Evolutionary conservation across 1,140 invertebrate species (phyloP).

Genomic region (Venturia canescens): DNA sequence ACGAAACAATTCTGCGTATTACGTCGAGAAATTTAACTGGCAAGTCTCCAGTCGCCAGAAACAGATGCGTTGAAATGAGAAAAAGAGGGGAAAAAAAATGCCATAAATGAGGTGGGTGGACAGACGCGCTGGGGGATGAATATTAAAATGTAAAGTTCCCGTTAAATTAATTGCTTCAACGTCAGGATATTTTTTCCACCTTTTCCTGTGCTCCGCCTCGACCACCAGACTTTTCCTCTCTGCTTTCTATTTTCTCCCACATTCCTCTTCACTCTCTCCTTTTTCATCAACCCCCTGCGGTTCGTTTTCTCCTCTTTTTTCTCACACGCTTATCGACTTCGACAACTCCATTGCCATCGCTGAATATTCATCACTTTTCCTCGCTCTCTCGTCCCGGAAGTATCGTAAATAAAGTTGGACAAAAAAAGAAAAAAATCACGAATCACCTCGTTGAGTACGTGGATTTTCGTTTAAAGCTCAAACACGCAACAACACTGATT

Average conservation of each 20-base stretch:
- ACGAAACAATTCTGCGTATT: background rate
- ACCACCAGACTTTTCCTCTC: slow-evolving; percentile 12
- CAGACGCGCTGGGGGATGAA: slow-evolving; percentile 61
- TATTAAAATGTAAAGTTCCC: slow-evolving; percentile 70
- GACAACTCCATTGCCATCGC: slow-evolving; percentile 50
- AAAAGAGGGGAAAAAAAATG: slow-evolving; percentile 29
- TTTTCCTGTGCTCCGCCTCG: background rate
- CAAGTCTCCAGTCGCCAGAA: slow-evolving; percentile 1
- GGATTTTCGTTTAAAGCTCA: background rate
- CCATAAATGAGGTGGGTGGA: slow-evolving; percentile 52
- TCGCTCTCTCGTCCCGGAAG: slow-evolving; percentile 53
- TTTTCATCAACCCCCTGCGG: slow-evolving; percentile 19
- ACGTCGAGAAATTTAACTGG: slow-evolving; percentile 7
- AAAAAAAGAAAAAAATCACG: slow-evolving; percentile 48
- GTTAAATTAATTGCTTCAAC: slow-evolving; percentile 71
- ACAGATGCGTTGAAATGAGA: slow-evolving; percentile 8
- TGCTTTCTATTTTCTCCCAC: slow-evolving; percentile 27
- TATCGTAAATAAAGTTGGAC: background rate
- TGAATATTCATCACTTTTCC: slow-evolving; percentile 70
- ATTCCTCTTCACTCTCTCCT: slow-evolving; percentile 18
- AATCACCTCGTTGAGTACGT: background rate
- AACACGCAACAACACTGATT: background rate
- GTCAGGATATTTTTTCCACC: slow-evolving; percentile 67
- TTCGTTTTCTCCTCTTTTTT: slow-evolving; percentile 48
- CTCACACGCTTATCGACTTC: slow-evolving; percentile 43